These are phyloP conservation scores for Bufo gargarizans DNA, from an alignment of 2,113 vertebrate species.

Conservation along the genomic window DNA sequence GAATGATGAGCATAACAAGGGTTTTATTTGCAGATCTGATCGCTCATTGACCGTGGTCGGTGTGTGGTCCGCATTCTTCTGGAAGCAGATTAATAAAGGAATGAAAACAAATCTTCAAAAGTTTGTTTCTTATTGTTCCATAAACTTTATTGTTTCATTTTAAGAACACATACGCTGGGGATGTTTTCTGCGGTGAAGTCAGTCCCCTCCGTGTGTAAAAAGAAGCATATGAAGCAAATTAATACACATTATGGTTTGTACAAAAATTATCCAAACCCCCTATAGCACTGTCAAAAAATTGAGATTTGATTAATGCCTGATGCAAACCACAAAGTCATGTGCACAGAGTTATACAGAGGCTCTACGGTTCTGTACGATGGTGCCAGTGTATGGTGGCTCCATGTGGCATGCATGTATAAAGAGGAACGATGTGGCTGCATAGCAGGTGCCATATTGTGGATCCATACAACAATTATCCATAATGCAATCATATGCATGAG, in stretches of 20 bases:
- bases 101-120: neutral
- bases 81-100: neutral
- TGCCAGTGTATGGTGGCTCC: neutral
- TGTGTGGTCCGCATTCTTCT: constrained; percentile 9
- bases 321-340: neutral
- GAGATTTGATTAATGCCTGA: neutral
- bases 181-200: neutral
- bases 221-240: neutral
- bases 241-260: neutral
- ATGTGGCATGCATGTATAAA: neutral
- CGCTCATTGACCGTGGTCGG: neutral
- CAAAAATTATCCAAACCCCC: neutral
- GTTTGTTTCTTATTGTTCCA: neutral
- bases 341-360: neutral
- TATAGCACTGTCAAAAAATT: neutral
- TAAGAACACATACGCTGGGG: neutral
- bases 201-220: neutral
- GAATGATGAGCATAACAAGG: neutral
- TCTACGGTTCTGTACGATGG: neutral
- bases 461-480: neutral
- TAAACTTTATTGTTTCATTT: neutral
- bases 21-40: constrained; percentile 4
- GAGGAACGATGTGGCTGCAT: no score
- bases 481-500: neutral
- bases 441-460: no score